A percentile compares a stretch with the other conserved stretches of the same genome.
Conservation (phyloP, 2,888 invertebrate genomes). For the Imbricaverruca yamaguchii region DNA sequence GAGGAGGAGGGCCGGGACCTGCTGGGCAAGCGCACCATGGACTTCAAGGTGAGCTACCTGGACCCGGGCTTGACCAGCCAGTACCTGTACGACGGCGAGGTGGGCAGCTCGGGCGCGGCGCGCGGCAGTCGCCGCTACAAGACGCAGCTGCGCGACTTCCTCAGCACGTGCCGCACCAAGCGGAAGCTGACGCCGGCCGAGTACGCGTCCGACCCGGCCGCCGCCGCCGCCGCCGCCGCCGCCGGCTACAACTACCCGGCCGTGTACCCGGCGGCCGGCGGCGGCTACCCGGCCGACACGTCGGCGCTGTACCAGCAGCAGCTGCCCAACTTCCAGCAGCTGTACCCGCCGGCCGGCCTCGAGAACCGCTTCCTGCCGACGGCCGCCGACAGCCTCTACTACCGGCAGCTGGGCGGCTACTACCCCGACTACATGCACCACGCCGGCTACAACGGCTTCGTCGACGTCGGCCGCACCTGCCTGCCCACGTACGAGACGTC, state of each 20-base stretch:
- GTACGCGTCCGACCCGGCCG: constrained; percentile 32
- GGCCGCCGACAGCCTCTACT: constrained; percentile 83
- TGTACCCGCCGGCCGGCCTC: constrained; percentile 45
- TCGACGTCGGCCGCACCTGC: constrained; percentile 36
- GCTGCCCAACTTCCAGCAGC: constrained; percentile 39
- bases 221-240: constrained; percentile 30
- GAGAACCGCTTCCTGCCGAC: constrained; percentile 63
- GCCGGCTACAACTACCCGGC: constrained; percentile 33
- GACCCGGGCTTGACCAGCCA: constrained; percentile 86
- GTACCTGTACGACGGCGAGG: constrained; percentile 77
- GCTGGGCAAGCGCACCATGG: constrained; percentile 95
- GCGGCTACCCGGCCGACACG: constrained; percentile 44
- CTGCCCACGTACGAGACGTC: constrained; percentile 36
- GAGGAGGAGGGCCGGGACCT: constrained; percentile 98
- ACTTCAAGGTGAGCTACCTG: constrained; percentile 96
- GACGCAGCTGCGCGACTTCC: constrained; percentile 83
- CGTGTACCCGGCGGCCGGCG: constrained; percentile 33
- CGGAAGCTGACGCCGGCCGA: constrained; percentile 46
- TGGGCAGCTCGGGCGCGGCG: constrained; percentile 35
- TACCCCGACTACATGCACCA: constrained; percentile 58
- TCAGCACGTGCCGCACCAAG: constrained; percentile 83
- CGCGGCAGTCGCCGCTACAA: constrained; percentile 68
- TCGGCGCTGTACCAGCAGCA: constrained; percentile 28
- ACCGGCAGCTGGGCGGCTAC: constrained; percentile 75
- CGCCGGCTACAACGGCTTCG: constrained; percentile 33